Evolutionary conservation across 2,888 invertebrate species (phyloP).

Genomic region (Ecliptopera silaceata): DNA sequence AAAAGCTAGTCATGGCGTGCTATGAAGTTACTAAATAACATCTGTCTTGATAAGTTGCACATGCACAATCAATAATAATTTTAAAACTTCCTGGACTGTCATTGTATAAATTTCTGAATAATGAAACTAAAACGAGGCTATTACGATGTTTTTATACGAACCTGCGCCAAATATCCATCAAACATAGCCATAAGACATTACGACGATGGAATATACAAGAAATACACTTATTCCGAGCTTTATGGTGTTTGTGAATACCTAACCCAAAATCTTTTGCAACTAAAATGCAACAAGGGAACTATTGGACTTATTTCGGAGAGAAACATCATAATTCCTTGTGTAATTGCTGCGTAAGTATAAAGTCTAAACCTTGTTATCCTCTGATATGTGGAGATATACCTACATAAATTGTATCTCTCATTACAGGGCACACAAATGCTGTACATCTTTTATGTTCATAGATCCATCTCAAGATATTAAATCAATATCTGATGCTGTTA

Average conservation of each 20-base stretch:
- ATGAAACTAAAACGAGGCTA: slow-evolving; percentile 61
- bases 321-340: slow-evolving; percentile 77
- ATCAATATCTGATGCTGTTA: slow-evolving; percentile 50
- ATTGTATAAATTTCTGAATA: background rate
- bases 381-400: background rate
- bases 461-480: slow-evolving; percentile 61
- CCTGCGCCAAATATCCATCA: slow-evolving; percentile 65
- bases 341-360: slow-evolving; percentile 80
- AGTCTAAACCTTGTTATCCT: background rate
- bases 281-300: slow-evolving; percentile 61
- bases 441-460: slow-evolving; percentile 79
- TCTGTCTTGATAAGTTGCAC: background rate
- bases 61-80: background rate
- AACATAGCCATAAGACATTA: slow-evolving; percentile 64
- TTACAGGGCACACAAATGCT: slow-evolving; percentile 80
- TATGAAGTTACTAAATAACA: background rate
- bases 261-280: slow-evolving; percentile 65
- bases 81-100: background rate
- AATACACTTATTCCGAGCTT: slow-evolving; percentile 71
- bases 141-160: slow-evolving; percentile 70
- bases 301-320: slow-evolving; percentile 78
- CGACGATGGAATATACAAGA: slow-evolving; percentile 55
- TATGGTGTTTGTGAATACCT: slow-evolving; percentile 75
- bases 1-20: background rate
- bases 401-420: background rate